Evolutionary conservation across 2,113 vertebrate species (phyloP), one percentile per base, ranked within the genome.

Genomic region (Oplegnathus fasciatus): DNA sequence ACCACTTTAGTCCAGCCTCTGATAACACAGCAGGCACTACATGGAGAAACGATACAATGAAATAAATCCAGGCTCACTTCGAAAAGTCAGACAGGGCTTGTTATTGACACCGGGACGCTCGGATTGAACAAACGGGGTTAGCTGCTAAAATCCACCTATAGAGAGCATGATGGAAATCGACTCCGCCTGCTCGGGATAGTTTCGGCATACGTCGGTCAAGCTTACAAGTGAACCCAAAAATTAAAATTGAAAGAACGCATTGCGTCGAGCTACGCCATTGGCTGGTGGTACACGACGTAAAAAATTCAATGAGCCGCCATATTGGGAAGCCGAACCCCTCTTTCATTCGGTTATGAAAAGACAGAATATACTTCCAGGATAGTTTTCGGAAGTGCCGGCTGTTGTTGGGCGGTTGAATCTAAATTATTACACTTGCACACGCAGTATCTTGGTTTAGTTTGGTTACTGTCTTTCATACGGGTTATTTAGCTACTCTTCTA

Each of bases 281-380:
- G 92, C n/a, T 58, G 2, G 2, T 5, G 1, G 5, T 0, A 7
- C 3, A 24, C 61, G 32, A 26, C 85, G 88, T 88, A n/a, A 26
- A 30, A 7, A 30, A 86, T 90, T 64, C 78, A 91, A 89, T 81
- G 26, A 83, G 85, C 88, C 90, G 90, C 90, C 92, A 93, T 93
- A 69, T 91, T 93, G 67, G 74, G 72, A 89, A 82, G 73, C 84
- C 90, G 74, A 81, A 6, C 89, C 82, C 85, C 84, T 85, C 86
- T 88, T 89, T 86, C 80, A 87, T 87, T 88, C 44, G 26, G 61
- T 20, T 10, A 32, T 42, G 69, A 62, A 69, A 62, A 37, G 69
- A 40, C 28, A 48, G 54, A 9, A 65, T 11, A 22, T 2, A 48
- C 15, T 65, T 69, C n/a, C 15, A 28, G 46, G 64, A 14, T 2